Conservation (phyloP, 2,113 vertebrate species). For the Cheilinus undulatus region DNA sequence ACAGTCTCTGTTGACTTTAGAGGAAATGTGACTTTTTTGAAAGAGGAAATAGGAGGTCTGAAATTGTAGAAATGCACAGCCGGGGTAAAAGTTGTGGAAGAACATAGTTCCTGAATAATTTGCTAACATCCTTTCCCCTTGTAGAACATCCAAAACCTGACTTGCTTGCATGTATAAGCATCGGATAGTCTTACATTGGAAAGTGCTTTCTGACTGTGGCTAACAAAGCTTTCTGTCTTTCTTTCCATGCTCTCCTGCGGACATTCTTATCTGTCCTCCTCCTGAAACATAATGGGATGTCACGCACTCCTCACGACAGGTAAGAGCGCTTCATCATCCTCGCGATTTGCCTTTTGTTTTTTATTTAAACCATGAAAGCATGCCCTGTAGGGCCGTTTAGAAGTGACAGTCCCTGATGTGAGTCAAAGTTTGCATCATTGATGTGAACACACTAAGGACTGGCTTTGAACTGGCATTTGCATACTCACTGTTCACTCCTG, state of each 20-base stretch:
- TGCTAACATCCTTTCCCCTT: no score
- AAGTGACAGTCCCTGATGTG: slow-evolving; percentile 3
- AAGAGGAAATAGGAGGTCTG: background rate
- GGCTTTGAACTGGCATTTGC: slow-evolving; percentile 36
- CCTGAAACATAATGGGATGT: slow-evolving; percentile 5
- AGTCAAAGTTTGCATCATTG: slow-evolving; percentile 46
- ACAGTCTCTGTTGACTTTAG: no score
- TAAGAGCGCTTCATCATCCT: slow-evolving; percentile 34
- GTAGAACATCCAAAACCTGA: no score
- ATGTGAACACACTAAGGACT: slow-evolving; percentile 18
- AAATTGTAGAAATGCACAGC: slow-evolving; percentile 1
- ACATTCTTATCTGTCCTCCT: background rate
- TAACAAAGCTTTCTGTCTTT: slow-evolving; percentile 49
- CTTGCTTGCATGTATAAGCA: background rate
- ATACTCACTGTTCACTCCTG: slow-evolving; percentile 46
- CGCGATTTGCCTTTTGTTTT: background rate
- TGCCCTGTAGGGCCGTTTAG: slow-evolving; percentile 15
- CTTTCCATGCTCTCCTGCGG: slow-evolving; percentile 23
- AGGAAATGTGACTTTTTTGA: no score
- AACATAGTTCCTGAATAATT: background rate
- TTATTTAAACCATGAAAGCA: background rate
- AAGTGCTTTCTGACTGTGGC: background rate
- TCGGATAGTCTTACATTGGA: background rate
- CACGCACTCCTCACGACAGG: slow-evolving; percentile 34
- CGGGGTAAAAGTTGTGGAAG: background rate